Percentiles rank a stretch among this genome's conserved stretches.
Evolutionary conservation across 2,888 invertebrate species (phyloP).

Genomic region (Palloptera scutellata): DNA sequence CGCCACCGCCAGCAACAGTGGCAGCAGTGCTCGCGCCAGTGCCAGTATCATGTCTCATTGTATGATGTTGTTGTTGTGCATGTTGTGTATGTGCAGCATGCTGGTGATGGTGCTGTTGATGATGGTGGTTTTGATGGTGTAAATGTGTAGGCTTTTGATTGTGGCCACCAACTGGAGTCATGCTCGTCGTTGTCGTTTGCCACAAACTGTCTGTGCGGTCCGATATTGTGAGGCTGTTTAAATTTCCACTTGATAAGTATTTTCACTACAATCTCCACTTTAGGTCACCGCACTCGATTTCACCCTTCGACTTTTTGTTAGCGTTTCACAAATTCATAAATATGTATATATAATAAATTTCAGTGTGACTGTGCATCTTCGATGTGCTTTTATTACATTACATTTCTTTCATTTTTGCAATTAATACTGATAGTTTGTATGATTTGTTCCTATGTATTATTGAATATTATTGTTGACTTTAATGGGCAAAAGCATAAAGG

Average conservation of each 20-base stretch:
- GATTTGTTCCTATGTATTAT: too few species aligned
- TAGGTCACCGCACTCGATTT: too few species aligned
- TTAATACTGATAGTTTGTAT: too few species aligned
- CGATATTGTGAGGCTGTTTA: constrained; percentile 53
- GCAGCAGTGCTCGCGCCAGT: constrained; percentile 31
- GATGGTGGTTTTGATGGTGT: constrained; percentile 36
- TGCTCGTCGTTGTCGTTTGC: constrained; percentile 46
- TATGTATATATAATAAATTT: too few species aligned
- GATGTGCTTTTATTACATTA: too few species aligned
- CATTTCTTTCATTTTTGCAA: too few species aligned
- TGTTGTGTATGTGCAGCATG: constrained; percentile 22
- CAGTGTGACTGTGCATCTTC: too few species aligned
- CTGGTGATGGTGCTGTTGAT: constrained; percentile 31
- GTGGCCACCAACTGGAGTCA: constrained; percentile 41
- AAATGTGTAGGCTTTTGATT: constrained; percentile 43
- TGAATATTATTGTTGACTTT: too few species aligned
- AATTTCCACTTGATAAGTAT: neutral
- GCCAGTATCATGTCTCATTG: constrained; percentile 32
- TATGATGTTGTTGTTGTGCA: constrained; percentile 30
- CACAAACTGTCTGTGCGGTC: constrained; percentile 59
- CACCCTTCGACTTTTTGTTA: too few species aligned
- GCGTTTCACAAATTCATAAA: too few species aligned
- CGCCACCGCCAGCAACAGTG: too few species aligned
- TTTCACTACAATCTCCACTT: neutral
- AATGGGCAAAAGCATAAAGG: too few species aligned